Evolutionary conservation across 2,888 invertebrate species (phyloP).

Genomic region (Andrena fulva): DNA sequence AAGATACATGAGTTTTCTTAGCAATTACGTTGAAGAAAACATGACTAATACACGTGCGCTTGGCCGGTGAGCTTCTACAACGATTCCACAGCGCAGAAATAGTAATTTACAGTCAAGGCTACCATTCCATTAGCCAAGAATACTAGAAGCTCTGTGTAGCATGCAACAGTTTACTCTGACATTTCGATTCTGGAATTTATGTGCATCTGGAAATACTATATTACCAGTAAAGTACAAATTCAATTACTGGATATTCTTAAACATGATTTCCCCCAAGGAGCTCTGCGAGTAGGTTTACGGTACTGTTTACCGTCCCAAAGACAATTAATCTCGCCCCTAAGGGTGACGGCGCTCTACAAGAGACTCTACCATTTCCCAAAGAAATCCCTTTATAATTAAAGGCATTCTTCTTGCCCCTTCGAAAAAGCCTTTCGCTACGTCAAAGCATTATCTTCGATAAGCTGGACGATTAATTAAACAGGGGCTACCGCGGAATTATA

Average conservation of each 20-base stretch:
- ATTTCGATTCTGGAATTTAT: background rate
- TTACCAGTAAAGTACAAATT: background rate
- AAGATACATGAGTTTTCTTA: too few species aligned
- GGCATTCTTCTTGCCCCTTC: constrained; percentile 28
- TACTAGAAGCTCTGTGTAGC: background rate
- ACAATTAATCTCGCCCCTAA: constrained; percentile 27
- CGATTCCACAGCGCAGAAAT: background rate
- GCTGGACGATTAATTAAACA: constrained; percentile 52
- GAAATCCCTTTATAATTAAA: constrained; percentile 48
- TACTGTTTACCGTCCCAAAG: constrained; percentile 8
- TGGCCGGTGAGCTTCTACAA: too few species aligned
- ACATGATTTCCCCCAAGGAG: too few species aligned
- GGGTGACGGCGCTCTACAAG: background rate
- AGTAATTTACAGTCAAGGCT: background rate
- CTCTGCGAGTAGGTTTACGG: background rate
- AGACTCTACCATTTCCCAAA: constrained; percentile 8
- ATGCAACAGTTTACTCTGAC: too few species aligned
- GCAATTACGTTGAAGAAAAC: too few species aligned
- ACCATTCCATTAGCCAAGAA: background rate
- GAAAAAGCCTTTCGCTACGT: constrained; percentile 7
- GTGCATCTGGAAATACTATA: background rate
- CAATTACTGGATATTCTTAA: background rate
- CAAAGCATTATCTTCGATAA: constrained; percentile 47
- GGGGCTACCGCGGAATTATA: constrained; percentile 32
- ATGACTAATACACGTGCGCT: too few species aligned